Evolutionary conservation across 2,888 invertebrate species (phyloP), one percentile per base, ranked within the genome.

Genomic region (Lasioglossum lativentre): DNA sequence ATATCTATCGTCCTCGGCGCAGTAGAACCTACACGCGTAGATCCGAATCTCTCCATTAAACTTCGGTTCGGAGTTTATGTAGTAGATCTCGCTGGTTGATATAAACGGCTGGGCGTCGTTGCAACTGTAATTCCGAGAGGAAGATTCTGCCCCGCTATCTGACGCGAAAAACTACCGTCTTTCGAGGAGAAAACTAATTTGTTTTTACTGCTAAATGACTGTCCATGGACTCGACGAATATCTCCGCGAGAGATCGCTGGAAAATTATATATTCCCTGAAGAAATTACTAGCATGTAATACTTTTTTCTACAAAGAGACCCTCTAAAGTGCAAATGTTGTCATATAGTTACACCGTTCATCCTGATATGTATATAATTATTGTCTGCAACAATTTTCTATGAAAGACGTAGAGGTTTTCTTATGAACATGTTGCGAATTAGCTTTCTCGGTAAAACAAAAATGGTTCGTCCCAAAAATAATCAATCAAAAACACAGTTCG

Each of bases 11-110:
- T 38, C 71, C 14, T 14, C 5, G 38, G n/a, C 16, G 68, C 68
- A 10, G 23, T 23, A 38, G 68, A 38, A 38, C 38, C 38, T 34
- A 63, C 63, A 63, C 63, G 63, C 68, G 68, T 68, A 68, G 68
- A 38, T 68, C 68, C 38, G 68, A 68, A 38, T 68, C 68, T 38
- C 68, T 68, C 23, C 38, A 68, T 68, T 68, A 68, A 68, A 72
- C 6, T 40, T 40, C 38, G 42, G 42, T 30, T 72, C 71, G 68
- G 68, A 38, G 34, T 68, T 34, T 68, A 38, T n/a, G n/a, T 68
- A 34, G 68, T 38, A 12, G 38, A 68, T 38, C 68, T 30, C 12
- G 63, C 30, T 3, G 16, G 30, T 6, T 19, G 63, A 63, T 63
- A 63, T 16, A 63, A 63, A 63, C 30, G 30, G 30, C 59, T 30